Conservation (phyloP, 2,888 invertebrate genomes). For the Adelognathus sp. region DNA sequence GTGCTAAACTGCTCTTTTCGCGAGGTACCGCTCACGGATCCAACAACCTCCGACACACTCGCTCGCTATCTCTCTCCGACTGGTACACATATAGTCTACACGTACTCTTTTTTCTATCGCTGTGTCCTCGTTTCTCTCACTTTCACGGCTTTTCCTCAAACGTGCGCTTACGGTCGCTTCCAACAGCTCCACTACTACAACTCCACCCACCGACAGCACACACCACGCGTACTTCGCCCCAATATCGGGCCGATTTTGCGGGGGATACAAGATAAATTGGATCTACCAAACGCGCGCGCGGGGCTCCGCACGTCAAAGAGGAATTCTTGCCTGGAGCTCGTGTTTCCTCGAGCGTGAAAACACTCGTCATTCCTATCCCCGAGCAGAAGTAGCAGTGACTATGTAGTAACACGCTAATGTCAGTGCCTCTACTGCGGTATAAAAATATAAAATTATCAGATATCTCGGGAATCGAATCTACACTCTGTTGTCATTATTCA, state of each 20-base stretch:
- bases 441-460: conserved; percentile 21
- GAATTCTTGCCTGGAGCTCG: conserved; percentile 65
- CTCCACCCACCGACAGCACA: conserved; percentile 25
- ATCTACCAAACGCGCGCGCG: conserved; percentile 64
- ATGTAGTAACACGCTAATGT: background rate
- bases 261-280: conserved; percentile 70
- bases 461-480: background rate
- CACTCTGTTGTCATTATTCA: background rate
- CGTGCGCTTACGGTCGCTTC: conserved; percentile 19
- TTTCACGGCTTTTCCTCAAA: conserved; percentile 32
- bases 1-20: conserved; percentile 69
- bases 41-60: conserved; percentile 37
- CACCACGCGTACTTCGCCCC: conserved; percentile 50
- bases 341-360: conserved; percentile 68
- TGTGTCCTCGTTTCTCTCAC: conserved; percentile 29
- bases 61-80: conserved; percentile 24
- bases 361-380: conserved; percentile 64
- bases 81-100: conserved; percentile 8
- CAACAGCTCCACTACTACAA: conserved; percentile 7
- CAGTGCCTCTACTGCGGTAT: background rate
- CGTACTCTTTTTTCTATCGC: conserved; percentile 27
- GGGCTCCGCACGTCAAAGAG: conserved; percentile 70
- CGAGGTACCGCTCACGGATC: conserved; percentile 46
- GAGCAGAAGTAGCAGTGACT: background rate
- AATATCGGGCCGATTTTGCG: conserved; percentile 61